These are phyloP conservation scores for Erythrolamprus reginae DNA, from an alignment of 2,113 vertebrate genomes.

Conservation along the genomic window DNA sequence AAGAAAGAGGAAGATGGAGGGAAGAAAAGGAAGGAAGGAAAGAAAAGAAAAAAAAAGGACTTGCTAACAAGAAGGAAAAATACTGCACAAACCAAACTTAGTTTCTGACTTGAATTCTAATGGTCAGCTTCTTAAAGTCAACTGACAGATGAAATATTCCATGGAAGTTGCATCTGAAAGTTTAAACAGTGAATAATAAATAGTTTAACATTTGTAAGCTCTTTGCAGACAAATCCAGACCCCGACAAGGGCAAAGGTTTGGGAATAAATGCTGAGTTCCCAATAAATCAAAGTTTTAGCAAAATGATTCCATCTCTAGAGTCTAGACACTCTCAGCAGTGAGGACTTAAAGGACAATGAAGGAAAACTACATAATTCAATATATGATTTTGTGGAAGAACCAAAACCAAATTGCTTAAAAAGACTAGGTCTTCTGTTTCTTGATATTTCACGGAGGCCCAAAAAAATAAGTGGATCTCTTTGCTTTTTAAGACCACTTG, in stretches of 20 bases:
- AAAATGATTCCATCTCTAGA: background rate
- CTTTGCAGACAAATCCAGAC: slow-evolving; percentile 1
- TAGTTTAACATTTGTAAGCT: slow-evolving; percentile 5
- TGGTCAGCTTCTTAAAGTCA: background rate
- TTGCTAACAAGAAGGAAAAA: background rate
- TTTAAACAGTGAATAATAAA: slow-evolving; percentile 19
- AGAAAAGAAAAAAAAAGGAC: background rate
- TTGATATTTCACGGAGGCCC: background rate
- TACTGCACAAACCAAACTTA: background rate
- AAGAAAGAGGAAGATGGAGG: background rate
- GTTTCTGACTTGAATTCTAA: background rate
- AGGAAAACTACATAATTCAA: background rate
- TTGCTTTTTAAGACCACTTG: background rate
- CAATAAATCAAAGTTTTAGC: slow-evolving; percentile 9
- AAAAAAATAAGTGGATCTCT: background rate
- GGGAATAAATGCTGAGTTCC: slow-evolving; percentile 5
- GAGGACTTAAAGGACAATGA: background rate
- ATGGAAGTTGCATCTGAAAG: slow-evolving; percentile 1
- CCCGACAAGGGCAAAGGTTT: background rate
- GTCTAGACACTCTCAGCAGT: background rate
- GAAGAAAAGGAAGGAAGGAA: background rate
- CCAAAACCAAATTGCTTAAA: background rate
- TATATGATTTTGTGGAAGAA: background rate
- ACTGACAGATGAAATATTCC: slow-evolving; percentile 4
- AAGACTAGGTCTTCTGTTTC: background rate